These are phyloP conservation scores for Hypomecis atomaria DNA, from an alignment of 2,888 invertebrate species.

Conservation along the genomic window DNA sequence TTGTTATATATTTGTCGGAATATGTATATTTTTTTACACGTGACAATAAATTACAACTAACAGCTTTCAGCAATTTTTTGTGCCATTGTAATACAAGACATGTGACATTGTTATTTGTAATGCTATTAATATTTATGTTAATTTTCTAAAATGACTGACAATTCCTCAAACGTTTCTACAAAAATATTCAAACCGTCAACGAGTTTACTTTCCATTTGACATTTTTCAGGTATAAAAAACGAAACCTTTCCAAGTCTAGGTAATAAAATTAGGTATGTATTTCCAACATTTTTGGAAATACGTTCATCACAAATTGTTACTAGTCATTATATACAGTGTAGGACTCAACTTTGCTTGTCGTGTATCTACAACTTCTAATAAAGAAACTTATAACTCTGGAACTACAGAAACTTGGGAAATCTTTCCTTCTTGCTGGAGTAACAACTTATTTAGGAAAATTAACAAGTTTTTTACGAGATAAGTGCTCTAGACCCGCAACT, in stretches of 20 bases:
- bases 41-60: too few relatives aligned
- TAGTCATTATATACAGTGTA: neutral
- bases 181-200: neutral
- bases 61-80: too few relatives aligned
- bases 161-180: slow-evolving; percentile 39
- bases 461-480: slow-evolving; percentile 38
- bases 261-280: too few relatives aligned
- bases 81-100: too few relatives aligned
- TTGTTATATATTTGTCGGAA: too few relatives aligned
- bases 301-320: too few relatives aligned
- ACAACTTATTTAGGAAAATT: slow-evolving; percentile 57
- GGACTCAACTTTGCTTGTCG: slow-evolving; percentile 5
- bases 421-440: slow-evolving; percentile 40
- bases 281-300: too few relatives aligned
- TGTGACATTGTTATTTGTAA: neutral
- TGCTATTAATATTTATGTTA: neutral
- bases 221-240: too few relatives aligned
- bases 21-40: too few relatives aligned
- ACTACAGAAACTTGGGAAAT: slow-evolving; percentile 52
- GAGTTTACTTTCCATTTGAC: too few relatives aligned
- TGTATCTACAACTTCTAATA: slow-evolving; percentile 28
- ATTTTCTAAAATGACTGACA: slow-evolving; percentile 36
- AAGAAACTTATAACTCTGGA: slow-evolving; percentile 57
- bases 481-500: slow-evolving; percentile 10
- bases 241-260: too few relatives aligned